Base-by-base conservation (phyloP, 2,888 invertebrate species). In the Melanophora roralis region DNA sequence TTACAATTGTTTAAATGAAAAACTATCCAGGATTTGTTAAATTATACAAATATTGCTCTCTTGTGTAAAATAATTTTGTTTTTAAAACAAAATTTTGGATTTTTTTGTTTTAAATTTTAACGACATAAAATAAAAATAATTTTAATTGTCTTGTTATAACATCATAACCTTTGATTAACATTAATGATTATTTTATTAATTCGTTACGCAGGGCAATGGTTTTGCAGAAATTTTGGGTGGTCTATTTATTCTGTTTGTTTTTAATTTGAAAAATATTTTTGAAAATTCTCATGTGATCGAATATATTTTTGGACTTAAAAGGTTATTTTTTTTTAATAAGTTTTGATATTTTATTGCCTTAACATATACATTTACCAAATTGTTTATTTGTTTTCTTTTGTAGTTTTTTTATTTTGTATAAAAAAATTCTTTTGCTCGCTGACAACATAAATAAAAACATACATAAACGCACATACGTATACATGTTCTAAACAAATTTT, bases 381-480 rank as follows among this genome's bases (percentile, higher is more conserved):
- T n/a, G 38, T 11, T n/a, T 38, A 14, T 27, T 11, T 32, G 14
- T 14, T 64, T 36, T 49, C 36, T 64, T 3, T 47, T 8, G 12
- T 16, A 19, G 16, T 9, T 43, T 55, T 68, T 8, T 6, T 21
- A 34, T 45, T 68, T 68, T 7, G 7, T 19, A n/a, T n/a, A n/a
- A n/a, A n/a, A n/a, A n/a, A n/a, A n/a, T n/a, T n/a, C n/a, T 43
- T 43, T 43, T 45, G 59, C 60, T 45, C 21, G 14, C 51, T 59
- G 60, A 32, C 62, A 72, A n/a, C n/a, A n/a, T n/a, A n/a, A n/a
- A n/a, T n/a, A n/a, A n/a, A n/a, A n/a, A n/a, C n/a, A n/a, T n/a
- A n/a, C n/a, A n/a, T n/a, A n/a, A n/a, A n/a, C n/a, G n/a, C n/a
- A n/a, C n/a, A n/a, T n/a, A n/a, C n/a, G n/a, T n/a, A n/a, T n/a